Evolutionary conservation across 2,888 invertebrate species (phyloP).

Genomic region (Heliconius charithonia): DNA sequence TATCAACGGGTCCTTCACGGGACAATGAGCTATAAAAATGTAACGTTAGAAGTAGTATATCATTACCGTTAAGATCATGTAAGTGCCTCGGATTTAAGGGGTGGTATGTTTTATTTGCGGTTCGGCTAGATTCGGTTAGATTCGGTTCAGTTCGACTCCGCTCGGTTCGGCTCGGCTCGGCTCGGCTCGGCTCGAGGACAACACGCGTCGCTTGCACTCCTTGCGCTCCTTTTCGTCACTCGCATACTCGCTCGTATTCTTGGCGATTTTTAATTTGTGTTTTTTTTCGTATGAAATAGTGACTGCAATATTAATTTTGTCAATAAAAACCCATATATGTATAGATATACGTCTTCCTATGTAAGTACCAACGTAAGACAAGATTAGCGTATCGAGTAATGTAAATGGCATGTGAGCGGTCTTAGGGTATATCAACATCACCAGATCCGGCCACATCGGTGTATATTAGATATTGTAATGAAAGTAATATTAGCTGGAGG

Average conservation of each 20-base stretch:
- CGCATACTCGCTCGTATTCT: constrained; percentile 23
- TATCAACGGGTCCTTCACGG: constrained; percentile 79
- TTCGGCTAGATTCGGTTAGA: constrained; percentile 46
- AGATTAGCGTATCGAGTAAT: constrained; percentile 63
- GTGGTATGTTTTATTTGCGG: constrained; percentile 68
- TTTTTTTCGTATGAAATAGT: constrained; percentile 20
- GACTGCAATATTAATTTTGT: constrained; percentile 47
- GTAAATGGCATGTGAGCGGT: constrained; percentile 62
- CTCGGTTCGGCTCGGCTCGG: constrained; percentile 18
- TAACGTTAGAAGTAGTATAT: constrained; percentile 80
- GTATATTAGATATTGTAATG: constrained; percentile 66
- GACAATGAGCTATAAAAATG: constrained; percentile 75
- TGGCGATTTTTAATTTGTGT: background rate
- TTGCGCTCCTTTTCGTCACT: constrained; percentile 26
- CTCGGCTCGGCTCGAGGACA: constrained; percentile 53
- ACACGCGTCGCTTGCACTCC: constrained; percentile 34
- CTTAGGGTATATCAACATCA: constrained; percentile 69
- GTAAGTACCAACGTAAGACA: constrained; percentile 74
- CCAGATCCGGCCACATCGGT: constrained; percentile 74
- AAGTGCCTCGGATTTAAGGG: constrained; percentile 81
- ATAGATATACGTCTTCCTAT: constrained; percentile 82
- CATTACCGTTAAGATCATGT: constrained; percentile 81
- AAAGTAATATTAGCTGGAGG: constrained; percentile 58
- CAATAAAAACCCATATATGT: constrained; percentile 60
- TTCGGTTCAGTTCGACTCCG: background rate